Evolutionary conservation across 2,797 vertebrate species (phyloP).

Genomic region (Sciurus carolinensis): DNA sequence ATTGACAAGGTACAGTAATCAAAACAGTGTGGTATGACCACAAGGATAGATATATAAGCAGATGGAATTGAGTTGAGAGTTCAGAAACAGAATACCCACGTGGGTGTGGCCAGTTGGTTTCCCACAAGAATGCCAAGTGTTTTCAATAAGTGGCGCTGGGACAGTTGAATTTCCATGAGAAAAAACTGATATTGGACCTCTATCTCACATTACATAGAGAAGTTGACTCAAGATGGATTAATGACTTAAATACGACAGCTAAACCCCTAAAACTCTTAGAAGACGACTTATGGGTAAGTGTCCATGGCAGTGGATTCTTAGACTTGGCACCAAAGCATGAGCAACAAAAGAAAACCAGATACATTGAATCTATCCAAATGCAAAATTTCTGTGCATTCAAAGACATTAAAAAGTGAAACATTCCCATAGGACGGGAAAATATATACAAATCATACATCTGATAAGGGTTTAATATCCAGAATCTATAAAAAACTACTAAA

Average conservation of each 20-base stretch:
- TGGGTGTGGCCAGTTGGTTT: neutral
- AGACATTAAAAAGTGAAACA: slow-evolving; percentile 6
- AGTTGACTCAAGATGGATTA: neutral
- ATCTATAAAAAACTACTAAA: neutral
- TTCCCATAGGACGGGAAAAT: neutral
- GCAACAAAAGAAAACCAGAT: neutral
- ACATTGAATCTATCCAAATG: neutral
- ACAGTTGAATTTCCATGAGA: neutral
- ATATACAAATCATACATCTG: neutral
- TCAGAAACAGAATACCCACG: neutral
- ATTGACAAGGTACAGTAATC: neutral
- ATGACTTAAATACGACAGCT: neutral
- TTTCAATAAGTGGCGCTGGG: slow-evolving; percentile 2
- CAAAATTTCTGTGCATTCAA: neutral
- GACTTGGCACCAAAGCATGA: neutral
- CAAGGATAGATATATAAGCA: neutral
- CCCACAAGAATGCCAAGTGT: neutral
- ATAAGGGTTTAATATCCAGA: neutral
- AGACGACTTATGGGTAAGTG: neutral
- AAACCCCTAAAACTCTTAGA: neutral
- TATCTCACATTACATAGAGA: neutral
- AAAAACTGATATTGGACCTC: neutral
- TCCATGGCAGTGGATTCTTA: neutral
- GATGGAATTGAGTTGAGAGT: neutral
- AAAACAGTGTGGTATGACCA: neutral